Evolutionary conservation across 1,140 invertebrate genomes (phyloP).

Genomic region (Camponotus pennsylvanicus): DNA sequence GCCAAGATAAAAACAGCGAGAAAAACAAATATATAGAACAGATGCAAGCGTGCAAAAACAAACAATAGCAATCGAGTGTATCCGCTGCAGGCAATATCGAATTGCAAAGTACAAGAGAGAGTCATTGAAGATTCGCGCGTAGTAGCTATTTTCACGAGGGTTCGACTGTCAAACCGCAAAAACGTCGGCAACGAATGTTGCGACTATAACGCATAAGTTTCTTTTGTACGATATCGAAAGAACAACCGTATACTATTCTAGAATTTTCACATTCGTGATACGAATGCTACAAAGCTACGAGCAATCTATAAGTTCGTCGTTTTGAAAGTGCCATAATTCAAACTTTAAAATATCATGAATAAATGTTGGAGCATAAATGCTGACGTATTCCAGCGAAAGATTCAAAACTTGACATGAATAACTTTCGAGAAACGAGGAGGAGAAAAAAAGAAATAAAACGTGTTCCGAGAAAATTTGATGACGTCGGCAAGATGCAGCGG

Average conservation of each 20-base stretch:
- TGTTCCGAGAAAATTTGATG: neutral
- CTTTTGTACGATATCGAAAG: neutral
- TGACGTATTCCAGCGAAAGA: slow-evolving; percentile 17
- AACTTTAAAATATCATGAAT: slow-evolving; percentile 30
- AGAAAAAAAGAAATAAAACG: neutral
- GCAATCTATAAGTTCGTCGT: slow-evolving; percentile 1
- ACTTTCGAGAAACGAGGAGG: neutral
- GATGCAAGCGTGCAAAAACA: slow-evolving; percentile 43
- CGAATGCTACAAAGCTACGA: neutral
- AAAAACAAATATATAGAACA: slow-evolving; percentile 33
- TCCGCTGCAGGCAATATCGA: slow-evolving; percentile 30
- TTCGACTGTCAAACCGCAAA: neutral
- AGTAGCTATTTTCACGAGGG: neutral
- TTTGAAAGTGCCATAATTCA: slow-evolving; percentile 25
- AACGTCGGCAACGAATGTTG: neutral
- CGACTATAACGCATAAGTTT: neutral
- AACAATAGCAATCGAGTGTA: slow-evolving; percentile 51
- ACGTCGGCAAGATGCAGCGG: neutral
- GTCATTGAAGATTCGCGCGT: slow-evolving; percentile 15
- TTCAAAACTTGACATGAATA: neutral
- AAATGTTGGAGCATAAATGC: slow-evolving; percentile 1
- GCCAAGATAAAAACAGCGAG: slow-evolving; percentile 28
- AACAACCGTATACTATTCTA: neutral
- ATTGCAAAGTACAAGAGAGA: slow-evolving; percentile 20
- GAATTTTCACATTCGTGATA: slow-evolving; percentile 6